These are phyloP conservation scores for Helicoverpa armigera DNA, from an alignment of 1,140 invertebrate genomes.

Conservation along the genomic window DNA sequence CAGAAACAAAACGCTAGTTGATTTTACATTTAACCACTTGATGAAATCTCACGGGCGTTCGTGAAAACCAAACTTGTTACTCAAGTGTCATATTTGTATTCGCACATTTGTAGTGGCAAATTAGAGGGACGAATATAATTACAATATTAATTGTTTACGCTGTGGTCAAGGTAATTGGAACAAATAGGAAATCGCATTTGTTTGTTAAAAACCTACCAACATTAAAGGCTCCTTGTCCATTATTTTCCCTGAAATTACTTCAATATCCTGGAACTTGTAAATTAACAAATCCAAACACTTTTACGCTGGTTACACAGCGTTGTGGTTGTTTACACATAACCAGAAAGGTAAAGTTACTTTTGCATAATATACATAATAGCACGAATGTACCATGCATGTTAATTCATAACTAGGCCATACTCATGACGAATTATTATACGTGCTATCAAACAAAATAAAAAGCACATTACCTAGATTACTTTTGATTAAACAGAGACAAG, in stretches of 20 bases:
- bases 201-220: not conserved
- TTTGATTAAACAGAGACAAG: not conserved
- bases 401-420: too few species aligned
- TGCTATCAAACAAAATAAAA: conserved; percentile 9
- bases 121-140: conserved; percentile 23
- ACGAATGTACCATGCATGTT: too few species aligned
- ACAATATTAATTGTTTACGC: not conserved
- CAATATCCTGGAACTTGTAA: too few species aligned
- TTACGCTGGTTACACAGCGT: too few species aligned
- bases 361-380: too few species aligned
- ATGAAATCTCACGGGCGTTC: conserved; percentile 11
- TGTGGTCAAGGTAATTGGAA: conserved; percentile 26
- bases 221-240: too few species aligned
- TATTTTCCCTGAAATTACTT: too few species aligned
- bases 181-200: conserved; percentile 24
- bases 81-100: conserved; percentile 2
- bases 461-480: not conserved
- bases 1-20: not conserved
- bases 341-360: too few species aligned
- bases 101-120: conserved; percentile 9
- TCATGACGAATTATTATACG: too few species aligned
- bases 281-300: too few species aligned
- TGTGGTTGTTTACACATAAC: too few species aligned
- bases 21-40: not conserved
- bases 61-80: conserved; percentile 26